A percentile compares a stretch with the other conserved stretches of the same genome.
Evolutionary conservation across 2,888 invertebrate species (phyloP).

Genomic region (Drosophila birchii): DNA sequence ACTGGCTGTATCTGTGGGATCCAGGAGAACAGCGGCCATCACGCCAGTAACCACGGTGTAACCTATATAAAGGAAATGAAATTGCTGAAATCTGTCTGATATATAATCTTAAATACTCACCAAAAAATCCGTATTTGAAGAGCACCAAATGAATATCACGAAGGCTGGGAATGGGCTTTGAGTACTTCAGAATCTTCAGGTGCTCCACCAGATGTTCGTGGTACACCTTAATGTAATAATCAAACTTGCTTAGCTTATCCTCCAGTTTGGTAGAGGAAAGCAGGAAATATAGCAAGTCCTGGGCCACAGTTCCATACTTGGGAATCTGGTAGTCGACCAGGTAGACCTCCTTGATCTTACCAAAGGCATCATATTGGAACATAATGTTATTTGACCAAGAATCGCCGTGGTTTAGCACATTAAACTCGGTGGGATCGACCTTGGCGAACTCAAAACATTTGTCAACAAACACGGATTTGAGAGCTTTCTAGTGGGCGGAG

Average conservation of each 20-base stretch:
- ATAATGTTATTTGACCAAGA: conserved; percentile 80
- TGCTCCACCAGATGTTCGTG: conserved; percentile 73
- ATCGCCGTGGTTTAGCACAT: conserved; percentile 77
- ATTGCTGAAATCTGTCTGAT: not conserved
- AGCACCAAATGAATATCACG: conserved; percentile 71
- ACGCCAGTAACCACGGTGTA: conserved; percentile 62
- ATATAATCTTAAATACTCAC: conserved; percentile 48
- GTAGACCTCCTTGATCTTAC: conserved; percentile 69
- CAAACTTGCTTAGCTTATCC: conserved; percentile 78
- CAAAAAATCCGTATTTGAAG: conserved; percentile 73
- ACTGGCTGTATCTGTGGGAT: conserved; percentile 69
- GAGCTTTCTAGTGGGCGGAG: conserved; percentile 34
- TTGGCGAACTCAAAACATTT: conserved; percentile 40
- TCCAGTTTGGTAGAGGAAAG: conserved; percentile 78
- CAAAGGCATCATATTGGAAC: conserved; percentile 73
- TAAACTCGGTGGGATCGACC: conserved; percentile 66
- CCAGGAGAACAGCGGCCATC: conserved; percentile 72
- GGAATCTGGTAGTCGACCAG: conserved; percentile 81
- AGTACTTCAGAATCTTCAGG: conserved; percentile 73
- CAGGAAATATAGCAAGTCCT: conserved; percentile 80
- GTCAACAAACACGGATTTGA: conserved; percentile 50
- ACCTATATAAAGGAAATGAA: conserved; percentile 36
- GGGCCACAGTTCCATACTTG: conserved; percentile 73
- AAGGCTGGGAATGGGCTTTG: conserved; percentile 71
- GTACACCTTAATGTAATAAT: conserved; percentile 79